These are phyloP conservation scores for Rallus crepitans DNA, from an alignment of 2,797 vertebrate genomes.

Conservation along the genomic window DNA sequence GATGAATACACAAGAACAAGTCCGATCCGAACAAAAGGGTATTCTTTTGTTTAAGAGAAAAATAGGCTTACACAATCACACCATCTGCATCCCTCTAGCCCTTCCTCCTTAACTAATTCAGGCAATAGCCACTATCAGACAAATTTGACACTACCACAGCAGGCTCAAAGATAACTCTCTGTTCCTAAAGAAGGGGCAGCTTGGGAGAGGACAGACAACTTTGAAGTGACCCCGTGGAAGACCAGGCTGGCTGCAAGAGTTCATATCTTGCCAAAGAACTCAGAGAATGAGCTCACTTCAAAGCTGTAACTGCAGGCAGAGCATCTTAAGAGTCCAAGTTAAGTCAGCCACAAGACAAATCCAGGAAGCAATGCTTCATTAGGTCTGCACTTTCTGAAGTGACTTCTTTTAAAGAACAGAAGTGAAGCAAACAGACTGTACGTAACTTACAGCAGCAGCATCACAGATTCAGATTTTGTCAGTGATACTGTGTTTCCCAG, in stretches of 20 bases:
- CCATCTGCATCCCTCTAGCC: constrained; percentile 45
- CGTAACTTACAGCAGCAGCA: not conserved
- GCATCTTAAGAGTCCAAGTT: not conserved
- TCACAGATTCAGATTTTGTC: not conserved
- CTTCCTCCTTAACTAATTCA: not conserved
- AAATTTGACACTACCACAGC: not conserved
- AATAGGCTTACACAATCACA: constrained; percentile 57
- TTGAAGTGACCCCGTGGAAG: not conserved
- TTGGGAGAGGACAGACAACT: not conserved
- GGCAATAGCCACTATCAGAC: not conserved
- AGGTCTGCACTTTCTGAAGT: not conserved
- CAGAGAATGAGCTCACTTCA: not conserved
- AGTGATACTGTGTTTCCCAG: not conserved
- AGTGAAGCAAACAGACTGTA: not conserved
- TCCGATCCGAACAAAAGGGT: constrained; percentile 37
- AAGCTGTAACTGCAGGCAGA: not conserved
- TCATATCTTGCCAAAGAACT: not conserved
- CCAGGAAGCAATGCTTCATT: constrained; percentile 18
- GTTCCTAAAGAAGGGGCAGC: not conserved
- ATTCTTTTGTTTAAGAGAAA: constrained; percentile 46
- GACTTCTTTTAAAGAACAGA: not conserved
- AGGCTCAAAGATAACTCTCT: not conserved
- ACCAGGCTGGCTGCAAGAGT: not conserved
- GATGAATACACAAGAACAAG: constrained; percentile 41
- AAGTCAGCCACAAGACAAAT: not conserved